Conservation (phyloP, 2,113 vertebrate genomes). For the human (Homo sapiens) region DNA sequence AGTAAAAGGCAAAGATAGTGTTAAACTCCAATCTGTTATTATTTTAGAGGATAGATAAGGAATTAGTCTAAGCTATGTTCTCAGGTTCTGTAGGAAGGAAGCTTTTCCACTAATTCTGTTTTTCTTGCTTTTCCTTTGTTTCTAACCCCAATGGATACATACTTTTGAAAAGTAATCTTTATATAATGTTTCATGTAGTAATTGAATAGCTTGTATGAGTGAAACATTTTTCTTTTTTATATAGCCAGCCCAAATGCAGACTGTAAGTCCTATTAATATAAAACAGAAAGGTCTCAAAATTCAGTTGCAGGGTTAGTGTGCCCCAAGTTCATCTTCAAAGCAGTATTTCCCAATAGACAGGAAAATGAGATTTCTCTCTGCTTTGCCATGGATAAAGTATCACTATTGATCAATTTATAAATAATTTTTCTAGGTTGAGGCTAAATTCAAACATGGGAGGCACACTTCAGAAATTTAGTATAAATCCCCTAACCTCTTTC, state of each 20-base stretch:
- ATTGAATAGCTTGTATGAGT: background rate
- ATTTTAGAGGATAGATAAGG: background rate
- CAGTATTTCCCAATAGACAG: constrained; percentile 47
- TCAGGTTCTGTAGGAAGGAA: background rate
- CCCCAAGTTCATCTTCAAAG: constrained; percentile 27
- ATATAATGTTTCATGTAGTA: background rate
- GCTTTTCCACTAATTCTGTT: background rate
- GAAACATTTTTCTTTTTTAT: background rate
- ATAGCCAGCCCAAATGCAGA: background rate
- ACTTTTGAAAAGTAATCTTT: constrained; percentile 36
- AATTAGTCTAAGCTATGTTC: background rate
- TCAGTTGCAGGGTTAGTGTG: background rate
- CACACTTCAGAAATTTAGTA: constrained; percentile 4
- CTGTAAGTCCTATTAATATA: background rate
- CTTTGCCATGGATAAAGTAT: constrained; percentile 15
- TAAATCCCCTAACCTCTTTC: constrained; percentile 30
- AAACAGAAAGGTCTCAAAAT: constrained; percentile 36
- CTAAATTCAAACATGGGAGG: constrained; percentile 40
- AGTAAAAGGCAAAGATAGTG: background rate
- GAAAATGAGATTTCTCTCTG: constrained; percentile 7
- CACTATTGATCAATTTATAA: constrained; percentile 46
- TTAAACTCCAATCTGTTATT: background rate
- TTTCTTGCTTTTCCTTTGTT: constrained; percentile 18
- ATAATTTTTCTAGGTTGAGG: background rate
- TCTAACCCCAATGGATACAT: background rate